Evolutionary conservation across 2,113 vertebrate species (phyloP).

Genomic region (Brachyhypopomus gauderio): DNA sequence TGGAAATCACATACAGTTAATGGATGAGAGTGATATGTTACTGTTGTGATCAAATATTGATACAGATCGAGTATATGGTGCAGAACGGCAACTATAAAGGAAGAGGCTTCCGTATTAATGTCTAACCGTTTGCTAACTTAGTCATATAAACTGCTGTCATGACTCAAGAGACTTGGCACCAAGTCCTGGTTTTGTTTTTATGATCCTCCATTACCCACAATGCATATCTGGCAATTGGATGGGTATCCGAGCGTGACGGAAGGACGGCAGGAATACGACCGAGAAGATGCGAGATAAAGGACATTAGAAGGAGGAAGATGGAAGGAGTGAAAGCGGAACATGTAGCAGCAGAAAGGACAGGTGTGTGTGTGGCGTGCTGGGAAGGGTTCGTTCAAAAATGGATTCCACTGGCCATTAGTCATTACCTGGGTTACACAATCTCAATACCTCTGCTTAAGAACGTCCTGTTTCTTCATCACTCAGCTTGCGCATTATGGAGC

Average conservation of each 20-base stretch:
- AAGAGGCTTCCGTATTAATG: conserved; percentile 24
- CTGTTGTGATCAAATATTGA: conserved; percentile 45
- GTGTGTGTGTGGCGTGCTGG: neutral
- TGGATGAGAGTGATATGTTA: conserved; percentile 60
- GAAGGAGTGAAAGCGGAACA: neutral
- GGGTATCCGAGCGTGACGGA: conserved; percentile 36
- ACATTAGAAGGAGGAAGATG: neutral
- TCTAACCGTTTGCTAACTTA: neutral
- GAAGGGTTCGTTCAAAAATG: neutral
- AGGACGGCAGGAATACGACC: conserved; percentile 31
- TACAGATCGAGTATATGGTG: neutral
- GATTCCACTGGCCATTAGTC: neutral
- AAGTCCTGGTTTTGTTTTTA: conserved; percentile 47
- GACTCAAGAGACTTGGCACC: conserved; percentile 18
- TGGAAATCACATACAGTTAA: conserved; percentile 78
- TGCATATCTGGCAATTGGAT: conserved; percentile 42
- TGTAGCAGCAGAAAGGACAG: neutral
- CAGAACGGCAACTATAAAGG: neutral
- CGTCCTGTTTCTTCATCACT: too few species aligned
- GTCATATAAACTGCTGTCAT: conserved; percentile 10
- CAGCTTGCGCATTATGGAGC: too few species aligned
- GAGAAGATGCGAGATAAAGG: conserved; percentile 9
- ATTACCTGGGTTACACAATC: neutral
- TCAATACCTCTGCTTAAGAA: neutral
- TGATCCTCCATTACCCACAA: conserved; percentile 30